phyloP scores from a whole-genome alignment of 2,888 invertebrate species.

The Microplitis manilae region DNA sequence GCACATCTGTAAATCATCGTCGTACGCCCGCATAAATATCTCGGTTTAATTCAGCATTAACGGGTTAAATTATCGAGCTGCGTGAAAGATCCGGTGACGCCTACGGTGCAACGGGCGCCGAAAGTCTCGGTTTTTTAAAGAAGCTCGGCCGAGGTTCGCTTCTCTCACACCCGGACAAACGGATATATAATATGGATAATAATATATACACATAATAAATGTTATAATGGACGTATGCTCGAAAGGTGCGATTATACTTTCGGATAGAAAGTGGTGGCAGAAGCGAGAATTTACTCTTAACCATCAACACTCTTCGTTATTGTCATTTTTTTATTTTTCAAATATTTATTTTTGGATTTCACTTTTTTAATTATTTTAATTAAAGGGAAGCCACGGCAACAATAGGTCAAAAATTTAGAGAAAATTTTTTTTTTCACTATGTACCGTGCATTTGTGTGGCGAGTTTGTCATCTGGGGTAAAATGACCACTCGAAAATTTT shows the following conservation, averaged over 20 bases:
- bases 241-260: neutral
- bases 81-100: conserved; percentile 51
- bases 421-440: too few relatives aligned
- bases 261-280: neutral
- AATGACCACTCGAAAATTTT: too few relatives aligned
- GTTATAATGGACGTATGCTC: neutral
- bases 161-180: neutral
- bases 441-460: too few relatives aligned
- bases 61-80: conserved; percentile 61
- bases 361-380: too few relatives aligned
- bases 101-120: conserved; percentile 27
- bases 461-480: too few relatives aligned
- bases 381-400: too few relatives aligned
- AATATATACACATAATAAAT: neutral
- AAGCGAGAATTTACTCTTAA: neutral
- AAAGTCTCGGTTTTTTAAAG: conserved; percentile 5
- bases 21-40: conserved; percentile 57
- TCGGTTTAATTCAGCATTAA: conserved; percentile 66
- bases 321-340: neutral
- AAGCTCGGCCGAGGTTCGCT: neutral
- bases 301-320: neutral
- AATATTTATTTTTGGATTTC: neutral
- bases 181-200: neutral
- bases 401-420: too few relatives aligned
- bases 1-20: conserved; percentile 54